Base-by-base conservation (phyloP, 2,888 invertebrate genomes). In the Ecliptopera silaceata region DNA sequence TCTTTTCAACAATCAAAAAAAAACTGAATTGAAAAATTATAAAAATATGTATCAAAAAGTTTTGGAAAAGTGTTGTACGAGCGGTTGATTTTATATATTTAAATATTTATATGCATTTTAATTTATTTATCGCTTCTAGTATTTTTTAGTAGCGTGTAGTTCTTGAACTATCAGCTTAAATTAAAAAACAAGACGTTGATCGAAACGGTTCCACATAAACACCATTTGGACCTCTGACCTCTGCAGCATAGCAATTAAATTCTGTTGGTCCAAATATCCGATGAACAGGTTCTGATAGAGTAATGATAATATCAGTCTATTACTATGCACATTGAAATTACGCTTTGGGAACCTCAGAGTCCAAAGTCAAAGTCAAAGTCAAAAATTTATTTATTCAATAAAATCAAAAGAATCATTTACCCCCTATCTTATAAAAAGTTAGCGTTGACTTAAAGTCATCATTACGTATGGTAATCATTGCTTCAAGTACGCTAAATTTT, bases 161-260 rank as follows among this genome's bases (percentile, higher is more conserved):
- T 61, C 60, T 61, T 62, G 55, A 36, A 64, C 55, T 54, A 59
- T 61, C 62, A 41, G 45, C 71, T 71, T 76, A 72, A 77, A 80
- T 81, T 78, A 78, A 82, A 80, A 80, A 80, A 79, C 72, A 68
- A 74, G 79, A 75, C 73, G 50, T 52, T 57, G 72, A 72, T 71
- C 66, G 78, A 71, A 79, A 76, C 80, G 72, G 78, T 68, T 71
- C 71, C 73, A 75, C 74, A 77, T 77, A 79, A 71, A 65, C 64
- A 65, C 61, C 74, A 66, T 66, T n/a, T 65, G 65, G 65, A 79
- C 81, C 84, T 68, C 69, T 84, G 83, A 86, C 84, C 86, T 65
- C 67, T 56, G 74, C 71, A 74, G 75, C 77, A 82, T 81, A 70
- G 74, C 72, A 82, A 84, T 86, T 84, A 83, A 80, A 82, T 80